Evolutionary conservation across 2,888 invertebrate genomes (phyloP).

Genomic region (Phasia obesa): DNA sequence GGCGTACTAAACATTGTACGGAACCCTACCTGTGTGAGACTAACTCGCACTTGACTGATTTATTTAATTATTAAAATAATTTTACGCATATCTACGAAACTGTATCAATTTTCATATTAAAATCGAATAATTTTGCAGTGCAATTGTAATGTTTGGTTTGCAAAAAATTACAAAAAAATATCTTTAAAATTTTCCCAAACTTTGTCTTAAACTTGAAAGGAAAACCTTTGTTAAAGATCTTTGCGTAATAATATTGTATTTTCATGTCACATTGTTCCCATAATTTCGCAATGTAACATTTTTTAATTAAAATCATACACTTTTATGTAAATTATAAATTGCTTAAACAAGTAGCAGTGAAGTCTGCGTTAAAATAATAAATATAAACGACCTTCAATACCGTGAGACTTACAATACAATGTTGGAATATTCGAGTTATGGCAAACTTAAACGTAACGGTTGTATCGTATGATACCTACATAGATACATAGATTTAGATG

Average conservation of each 20-base stretch:
- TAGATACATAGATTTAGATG: too few species aligned
- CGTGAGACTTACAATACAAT: constrained; percentile 57
- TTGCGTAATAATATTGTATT: constrained; percentile 3
- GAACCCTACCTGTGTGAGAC: too few species aligned
- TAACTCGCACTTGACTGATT: too few species aligned
- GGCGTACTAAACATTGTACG: too few species aligned
- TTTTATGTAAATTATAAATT: constrained; percentile 38
- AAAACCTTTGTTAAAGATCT: too few species aligned
- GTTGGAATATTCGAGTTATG: constrained; percentile 17
- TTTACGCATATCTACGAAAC: too few species aligned
- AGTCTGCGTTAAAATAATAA: constrained; percentile 43
- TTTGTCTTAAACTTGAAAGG: constrained; percentile 21
- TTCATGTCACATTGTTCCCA: constrained; percentile 23
- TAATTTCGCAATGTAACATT: constrained; percentile 40
- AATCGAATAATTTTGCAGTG: too few species aligned
- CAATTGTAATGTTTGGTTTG: too few species aligned
- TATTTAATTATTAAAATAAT: too few species aligned
- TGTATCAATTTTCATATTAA: too few species aligned
- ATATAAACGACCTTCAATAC: constrained; percentile 63
- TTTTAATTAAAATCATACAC: constrained; percentile 53
- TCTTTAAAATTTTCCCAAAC: not conserved
- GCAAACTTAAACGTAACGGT: constrained; percentile 15
- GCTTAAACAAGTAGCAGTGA: constrained; percentile 10
- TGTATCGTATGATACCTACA: not conserved
- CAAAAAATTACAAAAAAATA: too few species aligned